phyloP scores from a whole-genome alignment of 2,797 vertebrate genomes.

The Phoebastria nigripes region DNA sequence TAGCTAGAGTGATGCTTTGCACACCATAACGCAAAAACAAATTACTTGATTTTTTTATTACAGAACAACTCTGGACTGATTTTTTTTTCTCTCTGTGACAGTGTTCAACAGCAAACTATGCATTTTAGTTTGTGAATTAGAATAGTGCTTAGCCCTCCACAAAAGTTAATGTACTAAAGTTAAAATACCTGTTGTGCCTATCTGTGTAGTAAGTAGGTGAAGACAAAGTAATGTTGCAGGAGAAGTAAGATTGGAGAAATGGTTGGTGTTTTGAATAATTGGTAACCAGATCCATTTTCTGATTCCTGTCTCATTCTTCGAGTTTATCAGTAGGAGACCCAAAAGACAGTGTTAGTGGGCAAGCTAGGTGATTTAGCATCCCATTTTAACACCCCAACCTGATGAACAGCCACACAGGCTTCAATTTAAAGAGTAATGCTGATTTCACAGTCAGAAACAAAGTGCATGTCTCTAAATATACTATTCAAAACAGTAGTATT shows the following conservation, averaged over 20 bases:
- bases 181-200: not conserved
- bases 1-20: not conserved
- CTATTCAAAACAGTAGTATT: not conserved
- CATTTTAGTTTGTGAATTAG: not conserved
- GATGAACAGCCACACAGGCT: not conserved
- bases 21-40: not conserved
- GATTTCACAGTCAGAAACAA: not conserved
- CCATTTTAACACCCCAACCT: not conserved
- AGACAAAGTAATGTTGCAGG: not conserved
- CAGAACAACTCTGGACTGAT: not conserved
- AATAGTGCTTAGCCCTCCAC: not conserved
- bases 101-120: not conserved
- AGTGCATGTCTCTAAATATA: not conserved
- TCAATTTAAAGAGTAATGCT: not conserved
- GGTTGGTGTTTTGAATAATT: not conserved
- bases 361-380: not conserved
- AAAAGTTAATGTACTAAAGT: not conserved
- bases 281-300: not conserved
- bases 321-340: not conserved
- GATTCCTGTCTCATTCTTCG: not conserved
- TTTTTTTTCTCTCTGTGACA: not conserved
- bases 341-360: not conserved
- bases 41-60: not conserved
- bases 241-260: not conserved
- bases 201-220: not conserved